These are phyloP conservation scores for Dinocampus coccinellae DNA, from an alignment of 2,888 invertebrate genomes.

Conservation along the genomic window DNA sequence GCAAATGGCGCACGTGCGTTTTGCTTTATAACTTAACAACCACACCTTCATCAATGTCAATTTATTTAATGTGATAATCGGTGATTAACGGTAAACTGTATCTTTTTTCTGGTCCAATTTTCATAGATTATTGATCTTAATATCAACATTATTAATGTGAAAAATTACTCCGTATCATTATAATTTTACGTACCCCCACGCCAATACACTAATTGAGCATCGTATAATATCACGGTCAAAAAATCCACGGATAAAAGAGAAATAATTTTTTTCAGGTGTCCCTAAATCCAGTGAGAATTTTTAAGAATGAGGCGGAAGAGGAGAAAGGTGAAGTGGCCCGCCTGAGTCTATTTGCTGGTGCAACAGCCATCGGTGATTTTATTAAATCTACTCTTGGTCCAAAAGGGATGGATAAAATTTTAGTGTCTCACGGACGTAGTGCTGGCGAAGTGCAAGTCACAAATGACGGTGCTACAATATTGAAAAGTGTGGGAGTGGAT, in stretches of 20 bases:
- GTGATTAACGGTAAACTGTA: neutral
- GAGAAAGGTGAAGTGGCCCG: constrained; percentile 98
- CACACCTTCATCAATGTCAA: neutral
- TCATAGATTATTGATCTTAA: neutral
- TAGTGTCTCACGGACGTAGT: constrained; percentile 84
- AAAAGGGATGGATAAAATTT: constrained; percentile 97
- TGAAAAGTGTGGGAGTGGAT: constrained; percentile 96
- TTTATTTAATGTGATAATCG: constrained; percentile 76
- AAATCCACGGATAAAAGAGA: neutral
- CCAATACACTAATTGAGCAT: too few species aligned
- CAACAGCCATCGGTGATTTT: constrained; percentile 98
- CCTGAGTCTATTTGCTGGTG: constrained; percentile 97
- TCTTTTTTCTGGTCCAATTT: neutral
- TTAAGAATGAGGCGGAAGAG: constrained; percentile 97
- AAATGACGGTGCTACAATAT: constrained; percentile 98
- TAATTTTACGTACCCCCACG: too few species aligned
- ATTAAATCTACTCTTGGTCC: constrained; percentile 98
- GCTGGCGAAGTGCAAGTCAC: constrained; percentile 93
- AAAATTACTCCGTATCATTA: neutral
- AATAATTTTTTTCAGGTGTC: constrained; percentile 76
- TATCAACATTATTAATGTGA: too few species aligned
- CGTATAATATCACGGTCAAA: neutral
- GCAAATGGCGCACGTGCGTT: constrained; percentile 61
- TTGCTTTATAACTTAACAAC: neutral
- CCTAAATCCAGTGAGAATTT: constrained; percentile 92